phyloP scores from a whole-genome alignment of 1,140 invertebrate species.

The Wiebesia pumilae region DNA sequence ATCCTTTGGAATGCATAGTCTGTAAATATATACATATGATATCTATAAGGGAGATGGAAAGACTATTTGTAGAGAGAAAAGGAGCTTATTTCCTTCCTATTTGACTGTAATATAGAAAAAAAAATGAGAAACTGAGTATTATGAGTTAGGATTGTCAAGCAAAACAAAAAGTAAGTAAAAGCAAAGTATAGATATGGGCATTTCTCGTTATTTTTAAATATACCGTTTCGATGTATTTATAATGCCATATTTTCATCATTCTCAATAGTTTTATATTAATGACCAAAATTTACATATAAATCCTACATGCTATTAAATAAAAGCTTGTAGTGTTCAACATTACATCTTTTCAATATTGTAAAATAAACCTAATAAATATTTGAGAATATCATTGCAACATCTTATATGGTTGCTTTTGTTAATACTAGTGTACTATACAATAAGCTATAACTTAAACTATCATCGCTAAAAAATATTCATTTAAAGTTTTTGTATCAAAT shows the following conservation, averaged over 20 bases:
- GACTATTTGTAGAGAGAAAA: constrained; percentile 52
- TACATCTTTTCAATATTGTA: not conserved
- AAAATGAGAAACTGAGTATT: constrained; percentile 34
- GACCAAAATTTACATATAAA: constrained; percentile 18
- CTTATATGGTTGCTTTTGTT: not conserved
- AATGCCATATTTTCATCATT: constrained; percentile 25
- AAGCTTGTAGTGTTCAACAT: not conserved
- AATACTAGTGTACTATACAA: not conserved
- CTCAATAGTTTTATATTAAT: constrained; percentile 26
- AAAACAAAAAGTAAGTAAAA: constrained; percentile 9
- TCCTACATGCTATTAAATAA: not conserved
- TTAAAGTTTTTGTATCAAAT: constrained; percentile 5
- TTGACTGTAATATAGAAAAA: constrained; percentile 38
- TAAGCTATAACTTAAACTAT: not conserved
- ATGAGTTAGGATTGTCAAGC: constrained; percentile 21
- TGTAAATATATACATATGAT: constrained; percentile 54
- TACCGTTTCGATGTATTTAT: constrained; percentile 21
- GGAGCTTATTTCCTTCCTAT: constrained; percentile 48
- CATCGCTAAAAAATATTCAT: not conserved
- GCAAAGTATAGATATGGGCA: constrained; percentile 15
- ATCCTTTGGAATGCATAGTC: constrained; percentile 36
- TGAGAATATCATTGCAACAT: not conserved
- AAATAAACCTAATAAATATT: not conserved
- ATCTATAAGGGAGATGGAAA: constrained; percentile 54
- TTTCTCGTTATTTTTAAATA: constrained; percentile 34